Conservation (phyloP, 2,113 vertebrate species). For the Halcyon malimbica region DNA sequence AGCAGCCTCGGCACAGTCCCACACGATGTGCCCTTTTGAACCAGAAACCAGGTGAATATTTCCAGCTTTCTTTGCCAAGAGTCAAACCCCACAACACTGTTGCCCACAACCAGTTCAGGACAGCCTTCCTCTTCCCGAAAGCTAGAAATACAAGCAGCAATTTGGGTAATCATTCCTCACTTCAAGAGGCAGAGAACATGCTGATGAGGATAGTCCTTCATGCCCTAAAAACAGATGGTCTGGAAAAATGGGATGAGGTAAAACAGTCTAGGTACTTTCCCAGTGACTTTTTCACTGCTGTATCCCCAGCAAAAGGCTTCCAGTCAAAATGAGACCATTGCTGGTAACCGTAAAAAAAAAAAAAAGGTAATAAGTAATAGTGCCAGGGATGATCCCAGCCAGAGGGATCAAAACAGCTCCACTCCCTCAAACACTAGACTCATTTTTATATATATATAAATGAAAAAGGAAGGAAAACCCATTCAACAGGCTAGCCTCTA, state of each 20-base stretch:
- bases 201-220: neutral
- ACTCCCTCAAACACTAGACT: neutral
- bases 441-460: neutral
- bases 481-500: neutral
- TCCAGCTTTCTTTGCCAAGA: neutral
- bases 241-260: neutral
- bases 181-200: neutral
- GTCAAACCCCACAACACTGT: neutral
- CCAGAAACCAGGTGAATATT: neutral
- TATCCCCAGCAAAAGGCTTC: neutral
- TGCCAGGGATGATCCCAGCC: conserved; percentile 1
- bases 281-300: accelerated
- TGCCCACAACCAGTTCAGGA: neutral
- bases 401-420: neutral
- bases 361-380: neutral
- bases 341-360: neutral
- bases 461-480: neutral
- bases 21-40: neutral
- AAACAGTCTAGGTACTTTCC: neutral
- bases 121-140: neutral
- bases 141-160: neutral
- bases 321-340: neutral
- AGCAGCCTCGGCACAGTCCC: neutral
- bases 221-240: neutral
- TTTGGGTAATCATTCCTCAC: neutral